A percentile compares a stretch with the other conserved stretches of the same genome.
These are phyloP conservation scores for Melanerpes formicivorus DNA, from an alignment of 2,113 vertebrate genomes.

Conservation along the genomic window DNA sequence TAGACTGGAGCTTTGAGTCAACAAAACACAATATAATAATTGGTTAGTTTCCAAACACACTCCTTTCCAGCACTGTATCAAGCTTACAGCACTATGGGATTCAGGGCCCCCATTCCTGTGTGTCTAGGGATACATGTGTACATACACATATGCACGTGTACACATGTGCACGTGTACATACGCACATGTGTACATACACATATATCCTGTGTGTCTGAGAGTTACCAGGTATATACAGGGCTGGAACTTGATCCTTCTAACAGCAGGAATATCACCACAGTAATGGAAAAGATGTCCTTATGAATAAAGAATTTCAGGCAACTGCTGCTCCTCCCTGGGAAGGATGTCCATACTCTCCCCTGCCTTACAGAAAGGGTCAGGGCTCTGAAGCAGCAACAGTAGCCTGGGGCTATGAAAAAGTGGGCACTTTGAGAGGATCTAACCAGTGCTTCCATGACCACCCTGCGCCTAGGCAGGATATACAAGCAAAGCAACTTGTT, in stretches of 20 bases:
- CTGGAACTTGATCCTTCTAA: not conserved
- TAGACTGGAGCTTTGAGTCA: not conserved
- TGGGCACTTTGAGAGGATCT: not conserved
- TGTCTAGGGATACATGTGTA: not conserved
- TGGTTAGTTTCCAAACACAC: not conserved
- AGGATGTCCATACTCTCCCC: not conserved
- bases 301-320: not conserved
- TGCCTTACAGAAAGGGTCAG: not conserved
- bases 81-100: fast-evolving
- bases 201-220: not conserved
- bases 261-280: not conserved
- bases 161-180: no score
- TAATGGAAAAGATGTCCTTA: fast-evolving
- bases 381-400: not conserved
- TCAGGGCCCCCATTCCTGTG: not conserved
- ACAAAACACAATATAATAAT: not conserved
- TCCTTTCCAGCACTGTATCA: not conserved
- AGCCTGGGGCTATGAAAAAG: not conserved
- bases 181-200: no score
- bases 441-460: not conserved
- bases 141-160: no score
- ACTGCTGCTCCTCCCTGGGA: not conserved
- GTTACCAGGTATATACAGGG: not conserved
- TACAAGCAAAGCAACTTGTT: no score
- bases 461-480: not conserved